Evolutionary conservation across 2,888 invertebrate genomes (phyloP), one percentile per base, ranked within the genome.

Genomic region (Ichneumon xanthorius): DNA sequence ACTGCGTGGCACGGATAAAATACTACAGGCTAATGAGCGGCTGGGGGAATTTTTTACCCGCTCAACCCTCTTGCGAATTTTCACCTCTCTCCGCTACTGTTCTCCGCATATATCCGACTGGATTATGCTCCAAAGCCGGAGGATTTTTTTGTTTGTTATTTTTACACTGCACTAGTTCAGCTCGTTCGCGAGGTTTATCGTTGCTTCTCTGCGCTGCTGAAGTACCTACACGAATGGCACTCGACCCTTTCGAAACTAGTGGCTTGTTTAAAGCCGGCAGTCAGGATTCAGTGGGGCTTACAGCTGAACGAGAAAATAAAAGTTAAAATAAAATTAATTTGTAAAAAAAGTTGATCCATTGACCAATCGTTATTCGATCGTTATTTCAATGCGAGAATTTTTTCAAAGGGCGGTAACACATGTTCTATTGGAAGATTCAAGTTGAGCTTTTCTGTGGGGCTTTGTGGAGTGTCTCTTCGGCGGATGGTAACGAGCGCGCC

Each of bases 161-260:
- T 61, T 61, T 33, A 61, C 55, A 73, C 6, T 26, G 14, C 58
- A 9, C 19, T 14, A 30, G 72, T 53, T 26, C 14, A 26, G 26
- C 11, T 58, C 33, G 40, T 37, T 58, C 58, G 26, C 22, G 11
- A 22, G 26, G 22, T 22, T 58, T 19, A 14, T 22, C 58, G 58
- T 14, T 48, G 37, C 37, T 72, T 33, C 14, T 30, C 5, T 72
- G 55, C 72, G 50, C n/a, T 16, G 61, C 30, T 30, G 33, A 16
- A 61, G 16, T 50, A 16, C 72, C 33, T 72, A 50, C 11, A 53
- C 30, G n/a, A 30, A 72, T 72, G 30, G n/a, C 26, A 5, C 53
- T 30, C 26, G 6, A 61, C 45, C 61, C 40, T 40, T 82, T 65
- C 78, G 65, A 40, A 33, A 33, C n/a, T 61, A 33, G 16, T 30